Percentiles rank a stretch among this genome's conserved stretches.
phyloP scores from a whole-genome alignment of 2,888 invertebrate genomes.

The Lasiommata megera region DNA sequence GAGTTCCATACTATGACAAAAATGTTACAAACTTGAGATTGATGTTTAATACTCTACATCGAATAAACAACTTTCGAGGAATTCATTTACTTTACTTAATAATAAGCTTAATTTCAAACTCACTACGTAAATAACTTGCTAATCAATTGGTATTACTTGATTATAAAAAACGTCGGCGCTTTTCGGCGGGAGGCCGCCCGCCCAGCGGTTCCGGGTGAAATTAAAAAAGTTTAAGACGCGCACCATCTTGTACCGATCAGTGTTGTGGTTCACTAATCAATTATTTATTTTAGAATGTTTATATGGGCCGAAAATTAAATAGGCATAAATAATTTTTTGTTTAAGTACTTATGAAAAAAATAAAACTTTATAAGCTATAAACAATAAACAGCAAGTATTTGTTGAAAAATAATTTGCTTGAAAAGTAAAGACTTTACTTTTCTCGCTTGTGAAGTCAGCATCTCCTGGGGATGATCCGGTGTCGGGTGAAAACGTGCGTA shows the following conservation, averaged over 20 bases:
- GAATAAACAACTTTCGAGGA: neutral
- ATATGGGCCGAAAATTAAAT: too few relatives aligned
- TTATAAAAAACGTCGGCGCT: conserved; percentile 6
- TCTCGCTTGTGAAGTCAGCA: too few relatives aligned
- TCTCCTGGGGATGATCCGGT: too few relatives aligned
- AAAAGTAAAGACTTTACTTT: too few relatives aligned
- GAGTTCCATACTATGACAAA: too few relatives aligned
- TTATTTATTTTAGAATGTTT: conserved; percentile 5
- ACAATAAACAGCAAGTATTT: too few relatives aligned
- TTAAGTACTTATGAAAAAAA: too few relatives aligned
- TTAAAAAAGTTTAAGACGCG: conserved; percentile 65
- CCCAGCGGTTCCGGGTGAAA: conserved; percentile 51
- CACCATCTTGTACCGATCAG: conserved; percentile 35
- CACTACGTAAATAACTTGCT: neutral
- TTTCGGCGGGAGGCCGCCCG: neutral
- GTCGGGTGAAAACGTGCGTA: too few relatives aligned
- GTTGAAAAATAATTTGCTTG: too few relatives aligned
- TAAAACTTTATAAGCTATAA: too few relatives aligned
- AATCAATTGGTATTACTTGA: conserved; percentile 6
- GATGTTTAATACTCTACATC: neutral
- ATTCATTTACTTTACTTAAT: neutral
- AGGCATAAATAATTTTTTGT: too few relatives aligned
- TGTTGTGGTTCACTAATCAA: conserved; percentile 31
- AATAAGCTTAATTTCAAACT: neutral
- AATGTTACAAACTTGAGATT: too few relatives aligned